Conservation (phyloP, 2,113 vertebrate species). For the Aix galericulata region DNA sequence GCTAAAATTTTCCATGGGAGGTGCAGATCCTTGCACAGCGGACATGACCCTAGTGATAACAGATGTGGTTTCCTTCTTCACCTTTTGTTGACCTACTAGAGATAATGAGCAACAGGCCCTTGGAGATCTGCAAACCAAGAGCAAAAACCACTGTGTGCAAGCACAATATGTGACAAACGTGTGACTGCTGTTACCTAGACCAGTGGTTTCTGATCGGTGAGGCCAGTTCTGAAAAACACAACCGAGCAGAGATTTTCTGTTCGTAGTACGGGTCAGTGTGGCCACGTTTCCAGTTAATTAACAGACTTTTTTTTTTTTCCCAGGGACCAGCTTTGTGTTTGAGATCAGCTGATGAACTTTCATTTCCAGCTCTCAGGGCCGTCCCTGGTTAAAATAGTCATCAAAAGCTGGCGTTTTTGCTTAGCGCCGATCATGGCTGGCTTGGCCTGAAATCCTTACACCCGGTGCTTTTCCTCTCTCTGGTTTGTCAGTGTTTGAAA, state of each 20-base stretch:
- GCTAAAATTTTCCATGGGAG: background rate
- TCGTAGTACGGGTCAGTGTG: background rate
- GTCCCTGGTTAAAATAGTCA: background rate
- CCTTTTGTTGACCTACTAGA: slow-evolving; percentile 10
- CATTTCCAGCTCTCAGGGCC: background rate
- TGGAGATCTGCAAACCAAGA: background rate
- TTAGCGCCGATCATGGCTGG: background rate
- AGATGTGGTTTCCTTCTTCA: background rate
- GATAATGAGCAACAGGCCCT: background rate
- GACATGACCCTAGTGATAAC: background rate
- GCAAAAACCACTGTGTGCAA: background rate
- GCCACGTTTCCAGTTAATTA: background rate
- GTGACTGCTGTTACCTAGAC: background rate
- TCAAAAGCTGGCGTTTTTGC: background rate
- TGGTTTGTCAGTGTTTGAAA: background rate
- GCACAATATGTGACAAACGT: background rate
- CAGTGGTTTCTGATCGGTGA: background rate
- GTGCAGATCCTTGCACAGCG: background rate
- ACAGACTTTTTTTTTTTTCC: background rate
- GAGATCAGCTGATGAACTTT: background rate
- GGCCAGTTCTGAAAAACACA: background rate
- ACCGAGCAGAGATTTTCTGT: background rate
- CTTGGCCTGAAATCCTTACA: background rate
- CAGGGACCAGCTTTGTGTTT: background rate
- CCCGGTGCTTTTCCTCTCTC: background rate